phyloP scores from a whole-genome alignment of 2,888 invertebrate species.

The Anorthoa munda region DNA sequence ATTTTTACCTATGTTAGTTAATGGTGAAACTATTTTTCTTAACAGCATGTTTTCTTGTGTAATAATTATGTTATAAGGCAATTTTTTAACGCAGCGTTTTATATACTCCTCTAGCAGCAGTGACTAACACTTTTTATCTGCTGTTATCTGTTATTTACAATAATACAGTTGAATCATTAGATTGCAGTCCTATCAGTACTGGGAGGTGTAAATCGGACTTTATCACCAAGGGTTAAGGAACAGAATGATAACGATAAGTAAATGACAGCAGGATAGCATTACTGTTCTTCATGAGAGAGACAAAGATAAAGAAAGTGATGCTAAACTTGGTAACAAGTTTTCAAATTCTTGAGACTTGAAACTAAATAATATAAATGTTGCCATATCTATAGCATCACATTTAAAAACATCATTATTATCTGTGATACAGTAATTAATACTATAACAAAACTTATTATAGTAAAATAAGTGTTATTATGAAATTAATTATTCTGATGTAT shows the following conservation, averaged over 20 bases:
- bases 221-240: neutral
- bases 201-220: conserved; percentile 7
- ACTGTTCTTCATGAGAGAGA: neutral
- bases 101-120: neutral
- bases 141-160: conserved; percentile 16
- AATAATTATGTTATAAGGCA: neutral
- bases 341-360: neutral
- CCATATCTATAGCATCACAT: neutral
- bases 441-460: no score
- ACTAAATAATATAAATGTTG: neutral
- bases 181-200: conserved; percentile 1
- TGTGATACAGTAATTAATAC: neutral
- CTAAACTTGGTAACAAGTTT: neutral
- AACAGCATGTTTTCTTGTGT: conserved; percentile 57
- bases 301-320: conserved; percentile 12
- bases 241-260: conserved; percentile 9
- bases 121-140: conserved; percentile 1
- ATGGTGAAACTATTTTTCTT: conserved; percentile 56
- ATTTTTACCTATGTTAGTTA: conserved; percentile 57
- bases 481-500: neutral
- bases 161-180: neutral
- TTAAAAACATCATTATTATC: neutral
- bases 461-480: neutral
- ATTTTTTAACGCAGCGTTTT: neutral
- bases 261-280: conserved; percentile 31